Conservation (phyloP, 2,888 invertebrate genomes). For the Mycogona germanica region DNA sequence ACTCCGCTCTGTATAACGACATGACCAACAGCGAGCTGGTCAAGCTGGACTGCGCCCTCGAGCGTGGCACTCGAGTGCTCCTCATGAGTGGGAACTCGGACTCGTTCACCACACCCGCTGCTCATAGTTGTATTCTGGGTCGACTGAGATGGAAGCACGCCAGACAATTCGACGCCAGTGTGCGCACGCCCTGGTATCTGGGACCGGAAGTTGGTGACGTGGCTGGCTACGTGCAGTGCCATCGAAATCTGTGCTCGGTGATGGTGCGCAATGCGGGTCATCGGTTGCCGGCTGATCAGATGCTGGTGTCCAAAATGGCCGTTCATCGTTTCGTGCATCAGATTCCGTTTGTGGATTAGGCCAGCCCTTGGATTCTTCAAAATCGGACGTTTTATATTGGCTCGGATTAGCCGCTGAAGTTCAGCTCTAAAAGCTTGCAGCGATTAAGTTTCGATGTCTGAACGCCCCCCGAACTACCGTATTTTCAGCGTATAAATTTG, state of each 20-base stretch:
- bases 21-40: no score
- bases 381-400: no score
- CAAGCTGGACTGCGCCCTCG: no score
- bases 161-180: background rate
- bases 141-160: background rate
- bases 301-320: constrained; percentile 28
- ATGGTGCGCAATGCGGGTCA: constrained; percentile 68
- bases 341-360: background rate
- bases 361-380: no score
- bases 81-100: background rate
- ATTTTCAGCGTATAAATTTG: no score
- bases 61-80: no score
- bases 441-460: no score
- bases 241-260: constrained; percentile 56
- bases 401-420: no score
- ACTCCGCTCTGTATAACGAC: no score
- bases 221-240: constrained; percentile 61
- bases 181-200: background rate
- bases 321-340: background rate
- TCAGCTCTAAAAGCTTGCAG: no score
- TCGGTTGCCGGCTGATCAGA: constrained; percentile 68
- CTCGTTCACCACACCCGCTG: background rate
- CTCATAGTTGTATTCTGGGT: background rate
- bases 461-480: no score
- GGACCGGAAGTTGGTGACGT: constrained; percentile 37